Evolutionary conservation across 2,113 vertebrate species (phyloP), one percentile per base, ranked within the genome.

Genomic region (Callorhinus ursinus): DNA sequence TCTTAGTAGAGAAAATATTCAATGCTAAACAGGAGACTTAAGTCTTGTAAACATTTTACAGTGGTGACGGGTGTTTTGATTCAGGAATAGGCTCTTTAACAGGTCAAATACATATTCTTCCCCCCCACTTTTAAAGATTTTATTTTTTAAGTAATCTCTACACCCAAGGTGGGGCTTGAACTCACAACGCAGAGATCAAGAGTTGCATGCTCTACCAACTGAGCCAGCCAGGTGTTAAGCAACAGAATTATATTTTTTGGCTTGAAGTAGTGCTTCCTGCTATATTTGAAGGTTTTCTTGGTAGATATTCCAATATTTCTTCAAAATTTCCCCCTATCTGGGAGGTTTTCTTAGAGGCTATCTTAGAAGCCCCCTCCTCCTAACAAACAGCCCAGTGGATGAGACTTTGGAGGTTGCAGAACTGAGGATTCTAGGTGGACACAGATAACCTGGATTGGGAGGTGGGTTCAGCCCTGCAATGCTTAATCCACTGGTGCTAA

Each of bases 231-330:
- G 16, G 33, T 18, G 3, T 16, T 53, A 95, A 95, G 97, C 79
- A 93, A 77, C 31, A 28, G 31, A 15, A 42, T 97, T 99, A 99
- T 97, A 99, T 99, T 98, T 99, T 99, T 99, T 98, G 99, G 98
- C 98, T 98, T 90, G 98, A 98, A 98, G 96, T 81, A 63, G 92
- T 99, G 98, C 87, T 98, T 82, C 99, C 99, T 80, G 94, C 98
- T 97, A 98, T 88, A 14, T 99, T 99, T 93, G 99, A 98, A 99
- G 67, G 96, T 98, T 99, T 99, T 99, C 99, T 99, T 99, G 92
- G 99, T 99, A 98, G 99, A 98, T 98, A 99, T 96, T 99, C 99
- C 33, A 98, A 96, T 94, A 99, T 98, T 96, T 99, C 99, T 99
- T 99, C 99, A 67, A 99, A 99, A 67, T 98, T 98, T 96, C 99